These are phyloP conservation scores for Enteromius thamalakanensis DNA, from an alignment of 2,797 vertebrate genomes.

Conservation along the genomic window DNA sequence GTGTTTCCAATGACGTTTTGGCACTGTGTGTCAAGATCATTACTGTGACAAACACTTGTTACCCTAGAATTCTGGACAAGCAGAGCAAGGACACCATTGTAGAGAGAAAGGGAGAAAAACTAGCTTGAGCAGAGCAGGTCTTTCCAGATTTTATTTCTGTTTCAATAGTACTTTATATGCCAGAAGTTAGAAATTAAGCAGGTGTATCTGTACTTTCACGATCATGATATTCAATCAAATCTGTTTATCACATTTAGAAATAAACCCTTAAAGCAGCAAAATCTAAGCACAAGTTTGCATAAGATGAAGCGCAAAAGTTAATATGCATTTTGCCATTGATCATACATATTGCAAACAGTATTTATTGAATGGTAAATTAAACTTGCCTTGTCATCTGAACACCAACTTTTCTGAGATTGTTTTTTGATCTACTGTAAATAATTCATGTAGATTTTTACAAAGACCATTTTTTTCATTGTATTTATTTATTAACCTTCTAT, in stretches of 20 bases:
- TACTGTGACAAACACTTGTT: constrained; percentile 36
- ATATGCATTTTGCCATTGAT: neutral
- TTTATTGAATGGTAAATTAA: neutral
- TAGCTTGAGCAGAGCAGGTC: constrained; percentile 9
- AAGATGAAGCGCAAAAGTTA: neutral
- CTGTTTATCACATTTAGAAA: neutral
- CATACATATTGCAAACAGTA: neutral
- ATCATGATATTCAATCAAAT: neutral
- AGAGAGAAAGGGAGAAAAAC: neutral
- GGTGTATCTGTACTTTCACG: neutral
- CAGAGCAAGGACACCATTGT: neutral
- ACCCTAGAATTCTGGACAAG: neutral
- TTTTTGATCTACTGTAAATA: neutral
- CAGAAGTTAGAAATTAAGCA: neutral
- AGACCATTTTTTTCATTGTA: neutral
- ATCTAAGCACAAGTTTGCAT: neutral
- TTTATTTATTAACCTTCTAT: neutral
- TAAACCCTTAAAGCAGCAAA: neutral
- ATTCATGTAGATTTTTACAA: neutral
- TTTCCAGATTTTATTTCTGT: neutral
- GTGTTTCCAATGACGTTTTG: constrained; percentile 17
- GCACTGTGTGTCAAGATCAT: constrained; percentile 21
- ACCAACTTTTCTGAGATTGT: neutral
- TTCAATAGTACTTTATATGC: neutral
- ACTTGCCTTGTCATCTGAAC: neutral